These are phyloP conservation scores for Luidia sarsii DNA, from an alignment of 53 echinoderm and acorn worm genomes.

Conservation along the genomic window DNA sequence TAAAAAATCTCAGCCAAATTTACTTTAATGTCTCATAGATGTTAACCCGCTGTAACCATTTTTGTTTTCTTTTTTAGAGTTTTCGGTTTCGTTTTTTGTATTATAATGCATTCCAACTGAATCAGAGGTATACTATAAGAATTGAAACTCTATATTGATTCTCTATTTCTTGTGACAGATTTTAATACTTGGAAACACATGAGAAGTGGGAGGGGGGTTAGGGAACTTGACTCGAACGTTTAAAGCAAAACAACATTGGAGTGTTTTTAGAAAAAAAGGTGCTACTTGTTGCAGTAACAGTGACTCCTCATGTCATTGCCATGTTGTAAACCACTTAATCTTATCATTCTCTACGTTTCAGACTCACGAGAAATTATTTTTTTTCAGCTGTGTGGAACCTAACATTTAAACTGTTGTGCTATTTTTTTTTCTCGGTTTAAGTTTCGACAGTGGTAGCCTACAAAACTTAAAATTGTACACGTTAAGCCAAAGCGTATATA, in stretches of 20 bases:
- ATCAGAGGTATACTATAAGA: too few species aligned
- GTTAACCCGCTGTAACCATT: background rate
- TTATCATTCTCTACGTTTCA: too few species aligned
- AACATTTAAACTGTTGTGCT: conserved; percentile 11
- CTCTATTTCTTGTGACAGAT: too few species aligned
- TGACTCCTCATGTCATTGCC: too few species aligned
- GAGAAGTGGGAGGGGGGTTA: too few species aligned
- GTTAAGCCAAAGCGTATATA: conserved; percentile 24
- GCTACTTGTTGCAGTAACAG: too few species aligned
- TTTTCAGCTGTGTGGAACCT: conserved; percentile 1
- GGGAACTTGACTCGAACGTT: too few species aligned
- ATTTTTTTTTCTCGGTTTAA: background rate
- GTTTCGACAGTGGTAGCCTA: conserved; percentile 2
- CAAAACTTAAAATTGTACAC: conserved; percentile 5
- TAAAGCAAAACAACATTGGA: too few species aligned
- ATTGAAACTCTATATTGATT: too few species aligned
- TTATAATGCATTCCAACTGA: conserved; percentile 43
- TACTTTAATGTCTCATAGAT: background rate
- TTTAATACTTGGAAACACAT: too few species aligned
- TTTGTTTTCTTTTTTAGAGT: background rate
- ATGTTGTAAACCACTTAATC: too few species aligned
- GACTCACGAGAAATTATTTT: conserved; percentile 4
- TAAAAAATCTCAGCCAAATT: conserved; percentile 9
- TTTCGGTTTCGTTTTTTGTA: background rate
- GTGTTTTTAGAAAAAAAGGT: too few species aligned